Evolutionary conservation across 2,888 invertebrate genomes (phyloP).

Genomic region (Drosophila phalerata): DNA sequence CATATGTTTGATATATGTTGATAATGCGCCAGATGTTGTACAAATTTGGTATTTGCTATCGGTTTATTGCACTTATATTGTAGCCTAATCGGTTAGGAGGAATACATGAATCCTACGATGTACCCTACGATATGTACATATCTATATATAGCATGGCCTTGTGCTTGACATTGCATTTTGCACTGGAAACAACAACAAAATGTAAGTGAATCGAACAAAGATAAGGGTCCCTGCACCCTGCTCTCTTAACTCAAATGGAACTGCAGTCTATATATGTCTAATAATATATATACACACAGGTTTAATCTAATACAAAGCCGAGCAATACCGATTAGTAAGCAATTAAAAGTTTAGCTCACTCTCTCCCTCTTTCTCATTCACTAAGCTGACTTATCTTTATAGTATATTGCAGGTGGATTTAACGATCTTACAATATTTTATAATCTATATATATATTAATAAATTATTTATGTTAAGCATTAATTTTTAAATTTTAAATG

Average conservation of each 20-base stretch:
- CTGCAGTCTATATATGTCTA: conserved; percentile 7
- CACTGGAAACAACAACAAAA: not conserved
- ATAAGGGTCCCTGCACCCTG: conserved; percentile 20
- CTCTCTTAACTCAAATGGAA: conserved; percentile 20
- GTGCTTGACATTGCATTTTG: conserved; percentile 40
- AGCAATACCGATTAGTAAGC: conserved; percentile 24
- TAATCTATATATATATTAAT: too few species aligned
- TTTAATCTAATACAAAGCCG: conserved; percentile 24
- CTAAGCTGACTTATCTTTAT: conserved; percentile 20
- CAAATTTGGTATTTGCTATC: conserved; percentile 8
- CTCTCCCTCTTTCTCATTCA: not conserved
- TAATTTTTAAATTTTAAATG: too few species aligned
- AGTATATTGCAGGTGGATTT: not conserved
- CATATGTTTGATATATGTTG: conserved; percentile 4
- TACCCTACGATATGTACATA: not conserved
- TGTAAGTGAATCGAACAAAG: conserved; percentile 3
- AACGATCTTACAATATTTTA: not conserved
- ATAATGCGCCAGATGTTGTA: conserved; percentile 34
- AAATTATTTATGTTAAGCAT: too few species aligned
- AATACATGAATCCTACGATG: not conserved
- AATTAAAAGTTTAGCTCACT: conserved; percentile 17
- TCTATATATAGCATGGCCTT: conserved; percentile 34
- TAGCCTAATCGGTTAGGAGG: conserved; percentile 5
- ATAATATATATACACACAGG: not conserved
- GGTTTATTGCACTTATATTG: conserved; percentile 34